Evolutionary conservation across 2,113 vertebrate species (phyloP), one percentile per base, ranked within the genome.

Genomic region (Neogobius melanostomus): DNA sequence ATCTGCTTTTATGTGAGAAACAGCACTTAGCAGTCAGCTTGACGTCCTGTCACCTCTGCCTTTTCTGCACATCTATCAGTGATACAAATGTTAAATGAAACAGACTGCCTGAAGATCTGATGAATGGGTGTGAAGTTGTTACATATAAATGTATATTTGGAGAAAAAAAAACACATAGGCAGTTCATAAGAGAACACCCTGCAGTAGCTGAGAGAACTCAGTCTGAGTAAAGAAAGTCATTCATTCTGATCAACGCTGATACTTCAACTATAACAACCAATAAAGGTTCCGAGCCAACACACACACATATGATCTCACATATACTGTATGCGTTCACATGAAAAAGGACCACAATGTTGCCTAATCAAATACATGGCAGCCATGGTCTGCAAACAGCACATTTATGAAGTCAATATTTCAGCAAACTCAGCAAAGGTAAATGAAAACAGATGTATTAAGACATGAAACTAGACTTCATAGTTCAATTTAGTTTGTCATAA

Each of bases 41-140:
- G 49, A 52, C 52, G 74, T 52, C 21, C 44, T 68, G 61, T 74
- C 71, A 68, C n/a, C 12, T 66, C 85, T 77, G 76, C 71, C 67
- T 68, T 68, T 68, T 48, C 67, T 53, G 68, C 75, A 71, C 68
- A 74, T 79, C 59, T 69, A 46, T 74, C 72, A 76, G 74, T 72
- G 71, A 90, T 89, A 83, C 85, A 91, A 87, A 89, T 87, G 81
- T 90, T 91, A 89, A 90, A 90, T 88, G 84, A 91, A 90, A 89
- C 80, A 78, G 83, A 85, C 82, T 76, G 36, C 70, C 61, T 77
- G 67, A 66, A 79, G 67, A 82, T 81, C 62, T 81, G 76, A 82
- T 56, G 71, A 11, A 61, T 69, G 52, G 54, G 61, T 69, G 57
- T 64, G 68, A 83, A 77, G 49, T 67, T 7, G 4, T 42, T 72